Evolutionary conservation across 1,140 invertebrate species (phyloP).

Genomic region (Drosophila pachea): DNA sequence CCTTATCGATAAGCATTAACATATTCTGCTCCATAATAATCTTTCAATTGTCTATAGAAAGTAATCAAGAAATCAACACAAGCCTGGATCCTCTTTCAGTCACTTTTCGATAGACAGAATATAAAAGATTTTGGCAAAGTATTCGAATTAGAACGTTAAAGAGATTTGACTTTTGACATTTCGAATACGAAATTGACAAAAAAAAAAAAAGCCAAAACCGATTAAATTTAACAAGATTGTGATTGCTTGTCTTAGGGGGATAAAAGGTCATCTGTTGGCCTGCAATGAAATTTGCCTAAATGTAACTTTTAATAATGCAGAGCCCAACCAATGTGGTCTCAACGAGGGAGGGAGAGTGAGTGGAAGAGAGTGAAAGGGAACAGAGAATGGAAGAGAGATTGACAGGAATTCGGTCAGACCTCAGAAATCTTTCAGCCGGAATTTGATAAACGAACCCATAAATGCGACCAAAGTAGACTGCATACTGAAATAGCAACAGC

Average conservation of each 20-base stretch:
- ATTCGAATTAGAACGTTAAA: too few species aligned
- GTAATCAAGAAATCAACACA: too few species aligned
- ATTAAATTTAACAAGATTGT: too few species aligned
- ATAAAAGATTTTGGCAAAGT: too few species aligned
- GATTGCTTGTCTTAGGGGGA: too few species aligned
- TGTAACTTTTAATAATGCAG: constrained; percentile 42
- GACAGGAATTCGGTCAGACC: constrained; percentile 32
- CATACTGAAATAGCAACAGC: constrained; percentile 11
- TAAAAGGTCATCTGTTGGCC: constrained; percentile 17
- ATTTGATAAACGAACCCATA: constrained; percentile 64
- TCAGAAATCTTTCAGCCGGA: constrained; percentile 29
- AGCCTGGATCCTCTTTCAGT: too few species aligned
- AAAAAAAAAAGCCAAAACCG: too few species aligned
- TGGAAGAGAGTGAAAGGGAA: not conserved
- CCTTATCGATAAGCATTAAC: not conserved
- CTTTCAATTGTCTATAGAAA: too few species aligned
- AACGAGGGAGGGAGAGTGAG: constrained; percentile 8
- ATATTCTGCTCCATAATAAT: too few species aligned
- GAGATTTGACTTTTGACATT: too few species aligned
- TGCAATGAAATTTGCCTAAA: constrained; percentile 16
- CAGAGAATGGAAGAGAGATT: not conserved
- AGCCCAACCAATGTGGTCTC: constrained; percentile 13
- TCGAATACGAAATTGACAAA: too few species aligned
- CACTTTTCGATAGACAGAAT: too few species aligned
- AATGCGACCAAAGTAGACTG: constrained; percentile 34